phyloP scores from a whole-genome alignment of 2,113 vertebrate genomes.

The Muscicapa adusta region DNA sequence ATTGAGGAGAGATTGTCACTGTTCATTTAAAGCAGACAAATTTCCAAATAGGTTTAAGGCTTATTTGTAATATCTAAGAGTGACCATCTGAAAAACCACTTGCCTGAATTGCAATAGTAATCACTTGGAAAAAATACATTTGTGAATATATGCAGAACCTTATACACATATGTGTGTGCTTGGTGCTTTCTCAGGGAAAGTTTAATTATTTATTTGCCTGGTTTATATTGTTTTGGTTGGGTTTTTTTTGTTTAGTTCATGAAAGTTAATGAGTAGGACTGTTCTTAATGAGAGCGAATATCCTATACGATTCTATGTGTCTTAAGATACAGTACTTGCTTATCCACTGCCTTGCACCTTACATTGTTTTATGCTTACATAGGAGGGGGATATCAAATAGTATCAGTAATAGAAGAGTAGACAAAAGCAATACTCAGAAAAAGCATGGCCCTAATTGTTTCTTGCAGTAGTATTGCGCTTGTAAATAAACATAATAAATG shows the following conservation, averaged over 20 bases:
- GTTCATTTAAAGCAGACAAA: background rate
- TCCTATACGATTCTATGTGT: background rate
- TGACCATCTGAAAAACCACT: fast-evolving
- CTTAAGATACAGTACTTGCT: background rate
- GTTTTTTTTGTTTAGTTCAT: background rate
- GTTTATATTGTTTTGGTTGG: background rate
- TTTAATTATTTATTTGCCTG: background rate
- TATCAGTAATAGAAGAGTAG: background rate
- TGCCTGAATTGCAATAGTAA: background rate
- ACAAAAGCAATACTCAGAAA: background rate
- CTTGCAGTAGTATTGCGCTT: background rate
- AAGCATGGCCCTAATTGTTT: background rate
- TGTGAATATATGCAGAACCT: background rate
- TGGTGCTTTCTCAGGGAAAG: background rate
- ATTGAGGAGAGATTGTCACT: background rate
- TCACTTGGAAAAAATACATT: background rate
- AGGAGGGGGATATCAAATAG: background rate
- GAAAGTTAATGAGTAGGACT: background rate
- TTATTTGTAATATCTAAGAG: background rate
- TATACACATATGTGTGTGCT: fast-evolving
- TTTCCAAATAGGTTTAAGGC: background rate
- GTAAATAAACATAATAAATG: background rate
- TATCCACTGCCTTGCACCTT: background rate
- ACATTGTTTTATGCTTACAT: background rate
- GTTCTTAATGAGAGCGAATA: background rate